Base-by-base conservation (phyloP, 2,797 vertebrate species). In the Gastrophryne carolinensis region DNA sequence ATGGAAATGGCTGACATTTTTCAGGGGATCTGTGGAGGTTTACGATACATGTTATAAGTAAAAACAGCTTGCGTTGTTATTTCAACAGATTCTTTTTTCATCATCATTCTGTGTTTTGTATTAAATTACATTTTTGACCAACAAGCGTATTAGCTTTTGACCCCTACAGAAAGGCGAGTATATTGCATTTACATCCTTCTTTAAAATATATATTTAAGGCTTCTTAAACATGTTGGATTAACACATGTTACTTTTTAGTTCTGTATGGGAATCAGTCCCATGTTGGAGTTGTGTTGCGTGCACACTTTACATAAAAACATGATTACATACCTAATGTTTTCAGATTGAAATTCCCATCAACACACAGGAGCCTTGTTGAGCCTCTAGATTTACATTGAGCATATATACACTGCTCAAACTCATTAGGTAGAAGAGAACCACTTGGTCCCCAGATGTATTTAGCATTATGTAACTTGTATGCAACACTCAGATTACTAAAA, bases 341-440 rank as follows among this genome's bases (percentile, higher is more conserved):
- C 73, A 62, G 65, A 69, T 76, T 34, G 61, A 34, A 69, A 62
- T 76, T 69, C 65, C 47, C 56, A 39, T 53, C 41, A 57, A 17
- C 49, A 76, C 73, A 76, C 63, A 76, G 65, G 73, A 76, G 73
- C 57, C 63, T 76, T 69, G 56, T 69, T 62, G 44, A 44, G 44
- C 41, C 50, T 39, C 21, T 63, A 32, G 39, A 54, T 76, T 69
- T 76, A 76, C 47, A 68, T 75, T 62, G 62, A 21, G 34, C 73
- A 62, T 76, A 65, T 76, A 76, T 76, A 69, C 65, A 62, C 54
- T 69, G 73, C 39, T 69, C 64, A 69, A 27, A 75, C 37, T 62
- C 47, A 76, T 76, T 76, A 76, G 54, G 26, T 76, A 35, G 56
- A 76, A 44, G 47, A 44, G 54, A 76, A 76, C 69, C 65, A 76